Percentiles rank a stretch among this genome's conserved stretches.
Conservation (phyloP, 2,888 invertebrate species). For the Coelopa pilipes region DNA sequence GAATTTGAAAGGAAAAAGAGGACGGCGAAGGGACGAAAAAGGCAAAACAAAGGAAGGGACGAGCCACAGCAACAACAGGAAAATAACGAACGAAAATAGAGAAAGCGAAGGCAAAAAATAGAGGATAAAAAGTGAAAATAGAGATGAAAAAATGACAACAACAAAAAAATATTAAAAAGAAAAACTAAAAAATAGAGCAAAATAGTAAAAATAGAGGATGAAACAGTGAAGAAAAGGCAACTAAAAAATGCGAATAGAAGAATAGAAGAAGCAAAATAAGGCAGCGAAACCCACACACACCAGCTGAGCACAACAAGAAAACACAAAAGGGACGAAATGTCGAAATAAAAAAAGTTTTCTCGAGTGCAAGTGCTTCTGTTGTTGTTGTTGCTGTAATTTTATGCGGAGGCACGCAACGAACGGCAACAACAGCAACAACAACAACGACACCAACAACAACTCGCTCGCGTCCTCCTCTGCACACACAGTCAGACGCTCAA, state of each 20-base stretch:
- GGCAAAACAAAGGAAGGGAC: neutral
- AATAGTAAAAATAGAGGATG: neutral
- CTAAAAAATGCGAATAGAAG: neutral
- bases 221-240: neutral
- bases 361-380: no score
- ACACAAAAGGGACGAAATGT: no score
- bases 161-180: neutral
- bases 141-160: neutral
- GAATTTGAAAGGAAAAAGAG: neutral
- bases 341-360: no score
- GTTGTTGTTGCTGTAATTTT: no score
- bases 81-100: slow-evolving; percentile 6
- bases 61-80: neutral
- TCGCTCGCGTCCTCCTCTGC: slow-evolving; percentile 50
- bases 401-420: no score
- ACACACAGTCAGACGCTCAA: slow-evolving; percentile 62
- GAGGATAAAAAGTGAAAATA: neutral
- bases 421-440: no score
- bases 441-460: no score
- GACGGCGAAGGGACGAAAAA: neutral
- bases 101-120: slow-evolving; percentile 9
- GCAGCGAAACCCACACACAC: neutral
- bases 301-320: no score
- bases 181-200: neutral
- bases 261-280: neutral